Base-by-base conservation (phyloP, 2,113 vertebrate species). In the Leptocoma aspasia region DNA sequence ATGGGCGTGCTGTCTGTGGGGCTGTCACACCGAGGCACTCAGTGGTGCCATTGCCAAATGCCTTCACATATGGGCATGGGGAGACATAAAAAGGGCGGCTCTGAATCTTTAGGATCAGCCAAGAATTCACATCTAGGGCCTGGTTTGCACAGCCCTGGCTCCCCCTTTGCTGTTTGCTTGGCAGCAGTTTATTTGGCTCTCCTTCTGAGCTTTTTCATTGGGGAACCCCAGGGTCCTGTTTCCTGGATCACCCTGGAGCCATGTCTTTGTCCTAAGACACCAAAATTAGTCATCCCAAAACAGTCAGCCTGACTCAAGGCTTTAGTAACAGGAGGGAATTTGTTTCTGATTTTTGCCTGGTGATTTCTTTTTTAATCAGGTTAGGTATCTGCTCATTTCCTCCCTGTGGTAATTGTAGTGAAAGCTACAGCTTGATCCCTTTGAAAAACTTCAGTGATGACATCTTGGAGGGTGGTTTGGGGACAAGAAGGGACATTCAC, bases 81-180 rank as follows among this genome's bases (percentile, higher is more conserved):
- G 15, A 75, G 18, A n/a, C 13, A 23, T 10, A 11, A 60, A 56
- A 27, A 1, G 2, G 26, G 47, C 0, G 0, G 27, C 33, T 64
- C 45, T n/a, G 56, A 45, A 52, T 80, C n/a, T 52, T 44, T 47
- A 57, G n/a, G 15, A n/a, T 11, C 23, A 42, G 15, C 9, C 15
- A 70, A 20, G 37, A 52, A 39, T 65, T 69, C 3, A 0, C 0
- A 1, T 31, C 30, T 35, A 72, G 19, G 27, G 18, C 18, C 4
- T 75, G 41, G 11, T 42, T 42, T 10, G 1, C 2, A 1, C 44
- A 47, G 4, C 3, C 2, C 42, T 72, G 59, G 10, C 28, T 89
- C 18, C 13, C 16, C 82, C 33, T 70, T 73, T 64, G 20, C 33
- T 59, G 27, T 5, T 73, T 49, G 13, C 39, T 71, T 87, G 33